These are phyloP conservation scores for Cliona cf. orientalis DNA, from an alignment of 37 sponge, comb jelly and placozoan species.

Conservation along the genomic window DNA sequence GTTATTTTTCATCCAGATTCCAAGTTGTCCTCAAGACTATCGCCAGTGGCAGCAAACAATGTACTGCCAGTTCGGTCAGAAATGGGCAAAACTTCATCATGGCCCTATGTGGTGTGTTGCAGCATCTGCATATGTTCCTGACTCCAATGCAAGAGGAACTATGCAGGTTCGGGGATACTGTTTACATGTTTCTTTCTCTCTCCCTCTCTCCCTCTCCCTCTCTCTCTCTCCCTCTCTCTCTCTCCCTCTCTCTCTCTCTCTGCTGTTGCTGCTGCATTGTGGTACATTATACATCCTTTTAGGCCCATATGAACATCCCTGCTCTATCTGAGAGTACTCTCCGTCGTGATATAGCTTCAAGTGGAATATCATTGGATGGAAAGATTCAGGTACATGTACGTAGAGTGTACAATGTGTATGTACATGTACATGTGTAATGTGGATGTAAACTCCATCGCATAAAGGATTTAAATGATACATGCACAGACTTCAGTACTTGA, in stretches of 20 bases:
- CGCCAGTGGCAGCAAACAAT: slow-evolving; percentile 26
- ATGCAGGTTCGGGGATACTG: too few species aligned
- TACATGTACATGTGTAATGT: too few species aligned
- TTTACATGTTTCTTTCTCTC: too few species aligned
- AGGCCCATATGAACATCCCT: neutral
- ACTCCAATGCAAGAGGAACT: too few species aligned
- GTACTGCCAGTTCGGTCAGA: slow-evolving; percentile 25
- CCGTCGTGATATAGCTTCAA: neutral
- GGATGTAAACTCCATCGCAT: too few species aligned
- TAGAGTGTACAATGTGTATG: too few species aligned
- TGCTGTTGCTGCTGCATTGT: neutral
- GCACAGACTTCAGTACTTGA: slow-evolving; percentile 5
- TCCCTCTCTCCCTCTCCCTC: too few species aligned
- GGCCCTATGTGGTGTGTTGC: slow-evolving; percentile 36
- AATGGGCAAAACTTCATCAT: slow-evolving; percentile 43
- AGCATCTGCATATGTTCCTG: too few species aligned
- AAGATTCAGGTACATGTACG: neutral
- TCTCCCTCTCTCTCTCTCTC: too few species aligned
- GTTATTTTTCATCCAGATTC: neutral
- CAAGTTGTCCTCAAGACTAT: slow-evolving; percentile 44
- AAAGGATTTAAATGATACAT: too few species aligned
- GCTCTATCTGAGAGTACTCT: neutral
- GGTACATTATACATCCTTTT: neutral
- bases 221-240: too few species aligned
- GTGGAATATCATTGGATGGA: neutral